Percentiles rank a stretch among this genome's conserved stretches.
Conservation (phyloP, 37 sponge, comb jelly and placozoan species). For the Oscarella lobularis region DNA sequence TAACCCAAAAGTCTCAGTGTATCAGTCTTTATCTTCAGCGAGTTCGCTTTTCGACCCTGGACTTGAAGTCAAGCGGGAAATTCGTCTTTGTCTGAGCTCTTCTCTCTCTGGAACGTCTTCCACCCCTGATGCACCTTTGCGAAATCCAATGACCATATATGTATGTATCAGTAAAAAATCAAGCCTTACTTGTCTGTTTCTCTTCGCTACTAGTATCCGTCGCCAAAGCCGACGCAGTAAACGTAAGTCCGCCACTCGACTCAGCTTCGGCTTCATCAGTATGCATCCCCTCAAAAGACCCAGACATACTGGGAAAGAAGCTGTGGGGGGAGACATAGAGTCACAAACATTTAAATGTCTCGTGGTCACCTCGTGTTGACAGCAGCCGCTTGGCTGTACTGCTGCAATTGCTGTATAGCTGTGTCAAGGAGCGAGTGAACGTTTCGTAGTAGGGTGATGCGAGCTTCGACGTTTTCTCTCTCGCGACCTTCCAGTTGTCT, state of each 20-base stretch:
- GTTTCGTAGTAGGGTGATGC: conserved; percentile 67
- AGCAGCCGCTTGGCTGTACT: conserved; percentile 25
- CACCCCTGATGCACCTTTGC: background rate
- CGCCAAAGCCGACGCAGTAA: background rate
- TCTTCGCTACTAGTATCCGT: background rate
- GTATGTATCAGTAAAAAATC: background rate
- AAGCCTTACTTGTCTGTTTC: background rate
- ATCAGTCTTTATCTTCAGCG: no score
- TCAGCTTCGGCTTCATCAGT: background rate
- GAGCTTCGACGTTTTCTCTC: conserved; percentile 71
- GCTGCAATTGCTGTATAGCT: conserved; percentile 68
- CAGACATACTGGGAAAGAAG: background rate
- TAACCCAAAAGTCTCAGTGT: no score
- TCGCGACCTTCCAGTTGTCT: conserved; percentile 66
- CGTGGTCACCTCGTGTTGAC: background rate
- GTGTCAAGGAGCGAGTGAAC: conserved; percentile 72
- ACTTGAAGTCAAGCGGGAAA: background rate
- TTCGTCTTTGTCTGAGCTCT: background rate
- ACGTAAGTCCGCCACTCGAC: background rate
- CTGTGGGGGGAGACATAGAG: background rate
- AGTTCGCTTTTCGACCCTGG: no score
- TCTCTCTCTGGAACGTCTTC: background rate
- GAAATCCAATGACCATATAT: no score
- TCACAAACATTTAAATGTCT: background rate
- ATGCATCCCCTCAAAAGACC: background rate